Base-by-base conservation (phyloP, 2,113 vertebrate species). In the Coptodon bakossiorum region DNA sequence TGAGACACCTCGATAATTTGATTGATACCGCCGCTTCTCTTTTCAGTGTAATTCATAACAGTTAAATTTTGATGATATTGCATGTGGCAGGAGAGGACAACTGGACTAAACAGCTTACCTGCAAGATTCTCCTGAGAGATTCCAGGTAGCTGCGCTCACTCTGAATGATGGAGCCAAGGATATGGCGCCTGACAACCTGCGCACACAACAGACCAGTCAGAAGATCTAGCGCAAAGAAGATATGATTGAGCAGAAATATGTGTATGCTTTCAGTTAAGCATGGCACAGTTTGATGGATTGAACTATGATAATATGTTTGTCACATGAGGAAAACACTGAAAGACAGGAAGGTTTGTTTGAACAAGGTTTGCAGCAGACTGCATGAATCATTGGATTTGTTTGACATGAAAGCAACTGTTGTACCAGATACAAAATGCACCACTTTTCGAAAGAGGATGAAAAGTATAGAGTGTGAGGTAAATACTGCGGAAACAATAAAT, bases 111-210 rank as follows among this genome's bases (percentile, higher is more conserved):
- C 86, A 83, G 85, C 94, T 78, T 90, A 99, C 98, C 97, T 98
- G 98, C 90, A 98, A 86, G 90, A 99, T 98, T 50, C 97, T 96
- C 93, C 97, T 96, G 63, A 99, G 92, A 48, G 98, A 98, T 40
- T 98, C 98, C 92, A 99, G 96, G 13, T 99, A 98, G 94, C 97
- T 97, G 27, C 97, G 94, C 91, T 99, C 98, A 0, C 98, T 98
- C 95, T 99, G 98, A 81, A 99, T 97, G 4, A 99, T 98, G 93
- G 98, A 99, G 88, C 97, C 95, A 52, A 99, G 96, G 94, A 99
- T 98, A 93, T 99, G 98, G 14, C 98, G 96, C 31, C 98, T 96
- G 29, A 99, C 97, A 86, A 99, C 97, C 98, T 99, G 94, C 24
- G 31, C 8, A 86, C 76, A 94, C 85, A 93, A 71, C 82, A 86